These are phyloP conservation scores for Ictalurus punctatus DNA, from an alignment of 2,113 vertebrate genomes.

Conservation along the genomic window DNA sequence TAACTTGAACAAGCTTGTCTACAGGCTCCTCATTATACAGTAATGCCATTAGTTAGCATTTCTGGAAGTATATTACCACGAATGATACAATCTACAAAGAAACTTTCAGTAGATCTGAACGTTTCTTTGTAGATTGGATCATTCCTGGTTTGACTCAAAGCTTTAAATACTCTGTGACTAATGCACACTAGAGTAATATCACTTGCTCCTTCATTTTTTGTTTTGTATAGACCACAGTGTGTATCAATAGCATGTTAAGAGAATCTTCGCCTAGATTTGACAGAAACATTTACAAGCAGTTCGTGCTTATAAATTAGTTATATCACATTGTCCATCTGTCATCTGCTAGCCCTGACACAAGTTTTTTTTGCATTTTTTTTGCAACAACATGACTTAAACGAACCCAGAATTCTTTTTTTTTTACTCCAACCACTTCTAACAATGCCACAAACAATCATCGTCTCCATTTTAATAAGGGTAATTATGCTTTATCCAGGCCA, in stretches of 20 bases:
- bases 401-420: neutral
- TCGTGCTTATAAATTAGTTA: neutral
- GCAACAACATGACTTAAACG: neutral
- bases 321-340: neutral
- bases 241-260: neutral
- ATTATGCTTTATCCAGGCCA: conserved; percentile 13
- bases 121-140: neutral
- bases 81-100: neutral
- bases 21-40: neutral
- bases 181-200: neutral
- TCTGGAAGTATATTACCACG: neutral
- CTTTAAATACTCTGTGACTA: neutral
- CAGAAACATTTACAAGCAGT: neutral
- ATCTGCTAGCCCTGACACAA: neutral
- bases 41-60: neutral
- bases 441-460: conserved; percentile 14
- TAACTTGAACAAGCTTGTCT: neutral
- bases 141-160: neutral
- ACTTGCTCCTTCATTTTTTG: neutral
- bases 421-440: conserved; percentile 18
- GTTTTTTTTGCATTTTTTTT: too few relatives aligned
- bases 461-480: conserved; percentile 21
- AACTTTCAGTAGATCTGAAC: neutral
- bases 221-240: too few relatives aligned
- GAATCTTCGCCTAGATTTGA: neutral